Evolutionary conservation across 2,113 vertebrate species (phyloP).

Genomic region (Verasper variegatus): DNA sequence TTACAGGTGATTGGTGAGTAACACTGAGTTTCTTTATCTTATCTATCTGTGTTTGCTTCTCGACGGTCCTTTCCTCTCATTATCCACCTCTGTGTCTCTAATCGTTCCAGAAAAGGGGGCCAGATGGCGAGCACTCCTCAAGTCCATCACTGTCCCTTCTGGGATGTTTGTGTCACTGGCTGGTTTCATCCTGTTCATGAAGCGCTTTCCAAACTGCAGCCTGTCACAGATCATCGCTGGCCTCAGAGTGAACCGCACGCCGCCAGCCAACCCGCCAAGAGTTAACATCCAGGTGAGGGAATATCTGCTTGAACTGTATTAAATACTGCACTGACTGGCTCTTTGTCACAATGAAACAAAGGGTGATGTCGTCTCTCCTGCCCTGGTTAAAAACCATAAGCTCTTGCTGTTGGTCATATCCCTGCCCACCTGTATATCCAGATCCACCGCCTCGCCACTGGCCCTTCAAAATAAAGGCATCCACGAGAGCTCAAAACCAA

Average conservation of each 20-base stretch:
- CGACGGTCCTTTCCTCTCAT: background rate
- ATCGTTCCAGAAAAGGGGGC: slow-evolving; percentile 56
- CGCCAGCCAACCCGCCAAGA: slow-evolving; percentile 50
- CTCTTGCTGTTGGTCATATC: too few species aligned
- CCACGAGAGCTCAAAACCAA: too few species aligned
- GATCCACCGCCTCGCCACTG: too few species aligned
- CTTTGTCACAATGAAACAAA: too few species aligned
- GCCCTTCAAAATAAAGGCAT: too few species aligned
- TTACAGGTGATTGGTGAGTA: slow-evolving; percentile 76
- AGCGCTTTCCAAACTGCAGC: slow-evolving; percentile 71
- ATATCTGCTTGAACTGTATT: background rate
- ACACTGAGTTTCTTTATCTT: background rate
- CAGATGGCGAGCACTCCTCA: slow-evolving; percentile 70
- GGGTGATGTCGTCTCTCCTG: too few species aligned
- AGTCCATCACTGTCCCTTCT: slow-evolving; percentile 72
- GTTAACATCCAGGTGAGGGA: slow-evolving; percentile 74
- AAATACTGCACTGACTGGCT: too few species aligned
- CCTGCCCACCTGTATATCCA: too few species aligned
- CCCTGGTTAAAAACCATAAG: too few species aligned
- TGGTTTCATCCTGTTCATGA: slow-evolving; percentile 77
- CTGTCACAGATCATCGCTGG: slow-evolving; percentile 58
- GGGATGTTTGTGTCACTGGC: slow-evolving; percentile 76
- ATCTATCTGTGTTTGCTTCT: background rate
- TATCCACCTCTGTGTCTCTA: slow-evolving; percentile 7
- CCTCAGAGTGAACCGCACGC: slow-evolving; percentile 54